phyloP scores from a whole-genome alignment of 2,888 invertebrate genomes.

The Gryllus longicercus region DNA sequence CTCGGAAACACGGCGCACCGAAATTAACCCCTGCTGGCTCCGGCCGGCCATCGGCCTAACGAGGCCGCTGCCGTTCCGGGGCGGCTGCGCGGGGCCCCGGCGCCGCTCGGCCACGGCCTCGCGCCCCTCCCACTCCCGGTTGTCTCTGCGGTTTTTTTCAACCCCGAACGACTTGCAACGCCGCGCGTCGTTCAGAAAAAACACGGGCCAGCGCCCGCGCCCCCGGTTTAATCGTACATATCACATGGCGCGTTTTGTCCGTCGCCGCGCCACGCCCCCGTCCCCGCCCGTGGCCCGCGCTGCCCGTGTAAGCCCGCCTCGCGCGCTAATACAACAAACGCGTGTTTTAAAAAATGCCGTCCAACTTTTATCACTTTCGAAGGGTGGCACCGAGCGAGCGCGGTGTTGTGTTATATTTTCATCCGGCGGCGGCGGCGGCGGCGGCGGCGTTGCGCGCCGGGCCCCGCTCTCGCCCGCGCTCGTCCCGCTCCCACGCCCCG shows the following conservation, averaged over 20 bases:
- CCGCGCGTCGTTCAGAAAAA: constrained; percentile 17
- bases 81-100: not conserved
- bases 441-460: not conserved
- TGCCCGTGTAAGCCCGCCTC: not conserved
- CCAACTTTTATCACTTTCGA: constrained; percentile 10
- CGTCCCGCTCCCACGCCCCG: not conserved
- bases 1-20: not conserved
- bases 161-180: constrained; percentile 10
- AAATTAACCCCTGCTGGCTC: not conserved
- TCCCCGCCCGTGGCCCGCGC: not conserved
- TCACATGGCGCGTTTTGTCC: constrained; percentile 17
- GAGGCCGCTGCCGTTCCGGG: not conserved
- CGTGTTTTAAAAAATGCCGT: constrained; percentile 9
- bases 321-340: constrained; percentile 17
- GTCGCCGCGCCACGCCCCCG: not conserved
- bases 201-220: not conserved
- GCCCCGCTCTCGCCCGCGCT: not conserved
- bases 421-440: not conserved
- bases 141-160: constrained; percentile 17
- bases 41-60: not conserved
- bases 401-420: constrained; percentile 17
- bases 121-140: not conserved
- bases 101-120: not conserved
- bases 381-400: not conserved
- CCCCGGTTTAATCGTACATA: constrained; percentile 17